Base-by-base conservation (phyloP, 2,797 vertebrate species). In the Dicrostonyx torquatus region DNA sequence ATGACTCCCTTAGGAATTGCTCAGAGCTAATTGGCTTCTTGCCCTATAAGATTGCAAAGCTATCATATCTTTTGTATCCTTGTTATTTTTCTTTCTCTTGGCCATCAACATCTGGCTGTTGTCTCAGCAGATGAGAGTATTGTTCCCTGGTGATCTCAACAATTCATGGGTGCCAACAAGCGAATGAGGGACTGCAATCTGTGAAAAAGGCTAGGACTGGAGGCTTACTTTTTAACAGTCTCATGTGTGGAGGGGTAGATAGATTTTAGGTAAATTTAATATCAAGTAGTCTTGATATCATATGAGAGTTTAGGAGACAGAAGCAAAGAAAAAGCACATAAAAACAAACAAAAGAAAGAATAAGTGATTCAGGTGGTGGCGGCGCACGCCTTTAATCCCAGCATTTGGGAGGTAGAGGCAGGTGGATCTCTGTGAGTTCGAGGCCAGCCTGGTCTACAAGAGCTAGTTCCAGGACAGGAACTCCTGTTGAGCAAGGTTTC, bases 1-100 rank as follows among this genome's bases (percentile, higher is more conserved):
- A 85, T 90, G 78, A 95, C 45, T 96, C 89, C 95, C 85, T 93
- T 94, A 97, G 94, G 94, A 94, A 96, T 92, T 95, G 15, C 83
- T 92, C 55, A 66, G 43, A 86, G 50, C 37, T 94, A 96, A 95
- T 91, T 95, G 94, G 87, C 73, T 86, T 95, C 89, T 91, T 48
- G 78, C 48, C 93, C 40, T 62, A 45, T 60, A 83, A 82, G 58
- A 86, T 4, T 78, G 40, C 40, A 88, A 93, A 93, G 37, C 83
- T 86, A 92, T 90, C 43, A 5, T 76, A 72, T 64, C 73, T 93
- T 93, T 92, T 92, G 0, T 75, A 88, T 90, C 78, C 24, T 92
- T 72, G n/a, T 75, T 96, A 40, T 50, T 55, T 89, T 92, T n/a
- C 66, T 26, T 92, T 24, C 80, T 88, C 64, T 90, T 95, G 90